Evolutionary conservation across 2,888 invertebrate genomes (phyloP).

Genomic region (Eutolmus rufibarbis): DNA sequence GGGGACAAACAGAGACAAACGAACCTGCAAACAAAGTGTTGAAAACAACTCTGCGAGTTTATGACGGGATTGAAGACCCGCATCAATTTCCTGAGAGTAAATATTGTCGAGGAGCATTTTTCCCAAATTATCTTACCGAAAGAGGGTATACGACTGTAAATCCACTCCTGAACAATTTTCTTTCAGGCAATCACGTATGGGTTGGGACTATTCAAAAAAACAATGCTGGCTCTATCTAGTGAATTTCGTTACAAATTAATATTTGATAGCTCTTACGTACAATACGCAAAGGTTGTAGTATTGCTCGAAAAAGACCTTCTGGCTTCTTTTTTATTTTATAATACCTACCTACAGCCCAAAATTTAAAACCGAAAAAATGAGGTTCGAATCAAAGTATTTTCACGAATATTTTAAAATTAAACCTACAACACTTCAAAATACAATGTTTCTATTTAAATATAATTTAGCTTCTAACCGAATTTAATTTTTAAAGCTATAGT

Average conservation of each 20-base stretch:
- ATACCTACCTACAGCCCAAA: too few species aligned
- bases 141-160: background rate
- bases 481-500: too few species aligned
- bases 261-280: background rate
- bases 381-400: too few species aligned
- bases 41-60: slow-evolving; percentile 30
- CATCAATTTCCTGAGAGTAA: slow-evolving; percentile 39
- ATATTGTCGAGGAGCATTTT: slow-evolving; percentile 35
- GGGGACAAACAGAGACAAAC: slow-evolving; percentile 21
- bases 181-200: slow-evolving; percentile 3
- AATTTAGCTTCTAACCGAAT: too few species aligned
- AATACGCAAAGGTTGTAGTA: background rate
- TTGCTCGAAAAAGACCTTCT: background rate
- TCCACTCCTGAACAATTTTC: background rate
- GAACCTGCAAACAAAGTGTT: slow-evolving; percentile 31
- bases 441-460: too few species aligned
- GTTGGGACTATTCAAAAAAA: background rate
- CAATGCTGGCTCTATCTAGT: background rate
- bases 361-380: too few species aligned
- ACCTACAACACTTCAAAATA: too few species aligned
- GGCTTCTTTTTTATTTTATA: background rate
- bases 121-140: slow-evolving; percentile 37
- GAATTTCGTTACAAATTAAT: background rate
- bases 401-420: too few species aligned
- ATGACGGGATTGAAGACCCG: slow-evolving; percentile 30